These are phyloP conservation scores for Trachymyrmex septentrionalis DNA, from an alignment of 1,140 invertebrate genomes.

Conservation along the genomic window DNA sequence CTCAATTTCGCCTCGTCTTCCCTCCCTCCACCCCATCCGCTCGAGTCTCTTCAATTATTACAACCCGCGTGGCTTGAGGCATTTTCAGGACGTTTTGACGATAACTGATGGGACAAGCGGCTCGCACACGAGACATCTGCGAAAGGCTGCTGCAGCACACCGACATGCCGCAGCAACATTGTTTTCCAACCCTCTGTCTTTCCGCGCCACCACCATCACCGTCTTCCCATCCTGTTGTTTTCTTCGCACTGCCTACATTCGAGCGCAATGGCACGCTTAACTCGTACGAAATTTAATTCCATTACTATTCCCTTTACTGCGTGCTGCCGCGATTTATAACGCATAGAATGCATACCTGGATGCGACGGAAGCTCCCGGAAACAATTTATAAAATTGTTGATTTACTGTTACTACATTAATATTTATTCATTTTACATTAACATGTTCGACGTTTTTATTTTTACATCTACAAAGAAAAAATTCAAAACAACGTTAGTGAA, in stretches of 20 bases:
- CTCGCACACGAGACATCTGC: slow-evolving; percentile 51
- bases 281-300: slow-evolving; percentile 71
- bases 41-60: slow-evolving; percentile 75
- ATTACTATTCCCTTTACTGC: slow-evolving; percentile 56
- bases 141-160: not conserved
- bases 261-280: slow-evolving; percentile 42
- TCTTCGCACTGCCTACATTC: slow-evolving; percentile 8
- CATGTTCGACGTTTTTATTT: not conserved
- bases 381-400: not conserved
- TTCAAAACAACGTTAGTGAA: not conserved
- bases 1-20: slow-evolving; percentile 64
- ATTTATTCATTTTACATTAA: not conserved
- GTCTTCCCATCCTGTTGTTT: slow-evolving; percentile 15
- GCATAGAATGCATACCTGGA: slow-evolving; percentile 8
- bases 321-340: slow-evolving; percentile 64
- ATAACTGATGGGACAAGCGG: slow-evolving; percentile 74
- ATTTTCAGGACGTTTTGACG: slow-evolving; percentile 76
- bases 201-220: not conserved
- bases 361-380: not conserved
- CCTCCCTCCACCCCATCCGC: not conserved
- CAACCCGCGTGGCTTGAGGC: slow-evolving; percentile 59
- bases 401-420: not conserved
- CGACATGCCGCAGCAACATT: slow-evolving; percentile 60
- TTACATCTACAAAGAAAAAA: not conserved
- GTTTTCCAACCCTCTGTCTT: slow-evolving; percentile 50